Percentiles rank a stretch among this genome's conserved stretches.
Evolutionary conservation across 2,888 invertebrate species (phyloP).

Genomic region (Pharmacophagus antenor): DNA sequence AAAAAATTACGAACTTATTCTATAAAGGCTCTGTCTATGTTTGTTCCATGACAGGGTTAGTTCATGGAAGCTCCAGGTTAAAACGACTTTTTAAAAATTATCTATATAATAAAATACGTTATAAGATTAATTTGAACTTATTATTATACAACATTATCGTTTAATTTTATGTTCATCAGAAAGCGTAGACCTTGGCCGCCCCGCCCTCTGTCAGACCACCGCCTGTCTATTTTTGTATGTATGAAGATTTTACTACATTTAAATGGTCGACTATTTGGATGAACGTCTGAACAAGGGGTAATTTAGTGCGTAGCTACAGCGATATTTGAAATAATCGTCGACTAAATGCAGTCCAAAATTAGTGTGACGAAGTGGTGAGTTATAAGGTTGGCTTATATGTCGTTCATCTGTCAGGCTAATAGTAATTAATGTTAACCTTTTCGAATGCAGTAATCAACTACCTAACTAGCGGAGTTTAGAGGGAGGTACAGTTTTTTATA

Average conservation of each 20-base stretch:
- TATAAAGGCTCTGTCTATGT: background rate
- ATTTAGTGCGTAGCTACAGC: slow-evolving; percentile 60
- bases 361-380: slow-evolving; percentile 49
- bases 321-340: slow-evolving; percentile 60
- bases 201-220: slow-evolving; percentile 51
- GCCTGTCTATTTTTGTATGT: slow-evolving; percentile 49
- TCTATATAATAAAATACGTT: background rate
- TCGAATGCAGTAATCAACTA: background rate
- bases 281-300: slow-evolving; percentile 56
- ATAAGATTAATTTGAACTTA: slow-evolving; percentile 1
- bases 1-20: no score
- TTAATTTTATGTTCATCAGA: slow-evolving; percentile 55
- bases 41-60: background rate
- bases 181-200: slow-evolving; percentile 45
- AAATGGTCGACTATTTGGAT: slow-evolving; percentile 48
- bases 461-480: background rate
- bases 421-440: no score
- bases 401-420: background rate
- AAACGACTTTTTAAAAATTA: no score
- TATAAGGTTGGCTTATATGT: slow-evolving; percentile 50
- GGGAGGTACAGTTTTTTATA: background rate
- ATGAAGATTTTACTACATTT: slow-evolving; percentile 48
- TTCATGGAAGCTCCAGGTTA: background rate
- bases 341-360: slow-evolving; percentile 63
- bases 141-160: slow-evolving; percentile 44